Evolutionary conservation across 2,888 invertebrate species (phyloP).

Genomic region (Cephus runcator): DNA sequence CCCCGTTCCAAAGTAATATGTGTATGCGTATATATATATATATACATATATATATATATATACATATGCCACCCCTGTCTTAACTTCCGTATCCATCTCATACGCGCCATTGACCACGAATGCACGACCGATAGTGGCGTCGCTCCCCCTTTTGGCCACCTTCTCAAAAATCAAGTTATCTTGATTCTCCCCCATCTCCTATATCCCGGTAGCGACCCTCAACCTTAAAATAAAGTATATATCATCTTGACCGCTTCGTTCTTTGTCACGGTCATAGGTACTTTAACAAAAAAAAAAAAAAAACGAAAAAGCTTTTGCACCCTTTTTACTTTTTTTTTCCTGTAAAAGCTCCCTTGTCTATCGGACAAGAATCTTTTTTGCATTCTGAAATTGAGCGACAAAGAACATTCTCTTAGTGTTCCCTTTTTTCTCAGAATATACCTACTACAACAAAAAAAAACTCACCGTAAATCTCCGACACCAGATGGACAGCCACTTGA

Average conservation of each 20-base stretch:
- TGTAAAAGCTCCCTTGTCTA: background rate
- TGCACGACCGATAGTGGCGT: constrained; percentile 51
- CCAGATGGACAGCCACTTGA: constrained; percentile 94
- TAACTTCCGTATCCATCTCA: constrained; percentile 66
- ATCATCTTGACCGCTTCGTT: constrained; percentile 1
- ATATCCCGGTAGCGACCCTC: background rate
- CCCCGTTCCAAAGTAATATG: constrained; percentile 16
- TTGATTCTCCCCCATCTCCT: constrained; percentile 32
- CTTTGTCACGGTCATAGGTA: background rate
- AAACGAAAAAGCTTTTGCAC: background rate
- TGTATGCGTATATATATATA: constrained; percentile 9
- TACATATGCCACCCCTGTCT: constrained; percentile 32
- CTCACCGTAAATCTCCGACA: constrained; percentile 90
- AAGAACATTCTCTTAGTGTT: background rate
- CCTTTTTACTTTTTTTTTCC: background rate
- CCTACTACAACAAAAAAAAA: constrained; percentile 27
- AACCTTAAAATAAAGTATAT: constrained; percentile 15
- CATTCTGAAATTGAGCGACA: background rate
- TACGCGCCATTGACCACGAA: constrained; percentile 67
- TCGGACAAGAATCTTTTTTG: background rate
- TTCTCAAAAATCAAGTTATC: constrained; percentile 63
- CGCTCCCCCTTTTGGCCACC: constrained; percentile 22
- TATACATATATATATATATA: constrained; percentile 5
- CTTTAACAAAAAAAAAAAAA: background rate
- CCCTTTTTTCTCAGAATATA: background rate